Evolutionary conservation across 2,888 invertebrate species (phyloP).

Genomic region (Nephrotoma guestfalica): DNA sequence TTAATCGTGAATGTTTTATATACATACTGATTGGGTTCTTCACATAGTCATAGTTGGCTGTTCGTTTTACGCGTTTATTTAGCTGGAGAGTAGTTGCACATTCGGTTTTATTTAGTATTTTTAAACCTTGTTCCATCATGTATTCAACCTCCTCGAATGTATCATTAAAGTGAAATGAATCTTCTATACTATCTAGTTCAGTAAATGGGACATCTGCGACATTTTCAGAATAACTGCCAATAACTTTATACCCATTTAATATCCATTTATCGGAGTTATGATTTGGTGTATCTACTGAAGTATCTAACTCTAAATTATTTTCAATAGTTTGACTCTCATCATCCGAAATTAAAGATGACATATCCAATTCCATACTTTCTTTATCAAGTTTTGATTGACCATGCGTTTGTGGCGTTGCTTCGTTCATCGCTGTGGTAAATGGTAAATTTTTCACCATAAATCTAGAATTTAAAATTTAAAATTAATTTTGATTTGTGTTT

Average conservation of each 20-base stretch:
- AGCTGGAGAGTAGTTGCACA: background rate
- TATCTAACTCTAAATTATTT: background rate
- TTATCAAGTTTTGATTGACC: background rate
- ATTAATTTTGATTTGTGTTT: too few relatives aligned
- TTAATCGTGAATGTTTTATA: background rate
- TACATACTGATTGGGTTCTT: background rate
- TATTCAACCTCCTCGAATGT: slow-evolving; percentile 7
- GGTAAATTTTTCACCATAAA: too few relatives aligned
- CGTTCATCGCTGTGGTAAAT: too few relatives aligned
- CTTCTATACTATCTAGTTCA: background rate
- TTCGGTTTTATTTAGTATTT: background rate
- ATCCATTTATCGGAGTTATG: background rate
- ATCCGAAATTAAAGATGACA: background rate
- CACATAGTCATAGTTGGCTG: background rate
- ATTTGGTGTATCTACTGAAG: background rate
- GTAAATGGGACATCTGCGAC: background rate
- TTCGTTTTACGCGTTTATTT: background rate
- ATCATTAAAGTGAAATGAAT: slow-evolving; percentile 4
- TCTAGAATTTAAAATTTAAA: too few relatives aligned
- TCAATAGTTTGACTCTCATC: background rate
- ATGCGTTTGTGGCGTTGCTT: too few relatives aligned
- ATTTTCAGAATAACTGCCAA: background rate
- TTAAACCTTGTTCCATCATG: slow-evolving; percentile 6
- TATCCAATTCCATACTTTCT: background rate
- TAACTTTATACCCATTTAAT: background rate